Evolutionary conservation across 2,113 vertebrate species (phyloP).

Genomic region (Alligator mississippiensis): DNA sequence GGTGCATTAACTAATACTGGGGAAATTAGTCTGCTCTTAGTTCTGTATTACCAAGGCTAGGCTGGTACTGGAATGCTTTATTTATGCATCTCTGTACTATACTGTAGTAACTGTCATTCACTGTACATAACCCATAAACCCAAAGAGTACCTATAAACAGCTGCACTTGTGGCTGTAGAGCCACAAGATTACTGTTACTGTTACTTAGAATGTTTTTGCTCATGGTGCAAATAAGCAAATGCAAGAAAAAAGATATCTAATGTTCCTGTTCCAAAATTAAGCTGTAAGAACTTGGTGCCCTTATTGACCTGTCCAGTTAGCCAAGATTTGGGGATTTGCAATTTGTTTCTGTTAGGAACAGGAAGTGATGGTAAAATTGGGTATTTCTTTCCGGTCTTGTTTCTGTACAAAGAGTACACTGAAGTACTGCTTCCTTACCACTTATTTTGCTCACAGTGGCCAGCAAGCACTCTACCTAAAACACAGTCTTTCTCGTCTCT

Average conservation of each 20-base stretch:
- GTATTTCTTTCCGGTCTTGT: not conserved
- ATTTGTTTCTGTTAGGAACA: not conserved
- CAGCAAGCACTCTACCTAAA: not conserved
- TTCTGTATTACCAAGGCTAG: no score
- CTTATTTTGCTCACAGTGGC: not conserved
- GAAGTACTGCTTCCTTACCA: not conserved
- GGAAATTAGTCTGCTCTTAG: no score
- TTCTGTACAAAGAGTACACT: not conserved
- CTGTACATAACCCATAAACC: not conserved
- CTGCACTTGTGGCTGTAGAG: not conserved
- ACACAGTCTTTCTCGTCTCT: not conserved
- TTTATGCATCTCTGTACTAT: no score
- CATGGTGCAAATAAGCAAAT: not conserved
- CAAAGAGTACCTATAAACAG: not conserved
- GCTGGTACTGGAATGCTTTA: no score
- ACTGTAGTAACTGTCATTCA: not conserved
- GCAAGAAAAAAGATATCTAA: not conserved
- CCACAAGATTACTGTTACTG: not conserved
- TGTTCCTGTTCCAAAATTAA: not conserved
- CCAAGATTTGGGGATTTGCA: not conserved
- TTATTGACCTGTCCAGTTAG: not conserved
- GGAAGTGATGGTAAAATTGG: not conserved
- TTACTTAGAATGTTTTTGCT: not conserved
- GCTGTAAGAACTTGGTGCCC: not conserved
- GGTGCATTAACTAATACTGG: no score